phyloP scores from a whole-genome alignment of 1,140 invertebrate species.

The Holcopasites calliopsidis region DNA sequence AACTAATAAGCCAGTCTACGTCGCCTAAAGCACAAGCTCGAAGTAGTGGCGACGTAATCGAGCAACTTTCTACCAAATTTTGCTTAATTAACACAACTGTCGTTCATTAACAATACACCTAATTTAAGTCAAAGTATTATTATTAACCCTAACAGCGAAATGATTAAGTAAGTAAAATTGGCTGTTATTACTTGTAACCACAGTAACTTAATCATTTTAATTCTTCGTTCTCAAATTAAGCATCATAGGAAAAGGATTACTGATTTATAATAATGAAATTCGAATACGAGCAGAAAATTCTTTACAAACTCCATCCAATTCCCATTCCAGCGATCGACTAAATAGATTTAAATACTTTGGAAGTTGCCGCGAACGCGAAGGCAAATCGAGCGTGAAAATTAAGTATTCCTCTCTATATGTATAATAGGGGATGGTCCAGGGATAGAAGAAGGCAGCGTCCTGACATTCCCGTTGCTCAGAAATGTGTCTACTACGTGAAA shows the following conservation, averaged over 20 bases:
- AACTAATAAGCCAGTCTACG: no score
- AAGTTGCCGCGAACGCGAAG: slow-evolving; percentile 1
- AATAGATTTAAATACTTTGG: slow-evolving; percentile 33
- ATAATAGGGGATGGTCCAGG: slow-evolving; percentile 10
- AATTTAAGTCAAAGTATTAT: neutral
- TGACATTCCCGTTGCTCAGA: slow-evolving; percentile 59
- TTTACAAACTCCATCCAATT: neutral
- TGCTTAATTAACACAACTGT: neutral
- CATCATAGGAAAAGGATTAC: no score
- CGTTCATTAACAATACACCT: neutral
- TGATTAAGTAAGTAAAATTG: slow-evolving; percentile 6
- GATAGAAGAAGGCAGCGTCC: neutral
- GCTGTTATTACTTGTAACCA: neutral
- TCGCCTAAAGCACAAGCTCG: neutral
- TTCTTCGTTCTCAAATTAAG: no score
- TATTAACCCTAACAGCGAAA: neutral
- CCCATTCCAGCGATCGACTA: neutral
- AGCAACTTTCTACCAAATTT: neutral
- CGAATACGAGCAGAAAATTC: neutral
- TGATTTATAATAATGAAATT: no score
- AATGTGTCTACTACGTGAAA: slow-evolving; percentile 49
- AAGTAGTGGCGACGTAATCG: neutral
- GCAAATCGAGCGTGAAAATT: slow-evolving; percentile 42
- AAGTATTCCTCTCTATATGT: slow-evolving; percentile 33
- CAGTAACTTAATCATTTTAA: neutral